A percentile compares a stretch with the other conserved stretches of the same genome.
phyloP scores from a whole-genome alignment of 2,797 vertebrate genomes.

The Iguana delicatissima region DNA sequence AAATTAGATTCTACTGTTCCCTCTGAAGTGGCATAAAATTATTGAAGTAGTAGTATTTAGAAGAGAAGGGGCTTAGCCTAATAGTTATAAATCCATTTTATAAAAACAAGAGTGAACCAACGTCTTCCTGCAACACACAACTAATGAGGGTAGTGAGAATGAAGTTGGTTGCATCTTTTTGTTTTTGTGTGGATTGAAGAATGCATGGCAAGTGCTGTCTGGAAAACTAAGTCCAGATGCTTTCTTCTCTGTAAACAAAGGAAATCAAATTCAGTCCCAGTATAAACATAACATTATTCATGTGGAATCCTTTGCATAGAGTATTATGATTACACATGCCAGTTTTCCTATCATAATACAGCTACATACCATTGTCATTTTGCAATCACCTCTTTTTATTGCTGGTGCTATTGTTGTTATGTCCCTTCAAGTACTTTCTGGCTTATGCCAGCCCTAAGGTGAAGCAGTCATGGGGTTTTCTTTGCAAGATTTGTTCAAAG shows the following conservation, averaged over 20 bases:
- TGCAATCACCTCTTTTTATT: neutral
- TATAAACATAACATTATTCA: conserved; percentile 24
- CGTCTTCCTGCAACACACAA: neutral
- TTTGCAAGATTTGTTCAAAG: too few species aligned
- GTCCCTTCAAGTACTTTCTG: too few species aligned
- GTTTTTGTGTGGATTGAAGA: neutral
- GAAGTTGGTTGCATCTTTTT: neutral
- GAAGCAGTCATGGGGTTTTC: too few species aligned
- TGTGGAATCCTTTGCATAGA: neutral
- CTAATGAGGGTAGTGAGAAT: too few species aligned
- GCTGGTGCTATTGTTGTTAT: too few species aligned
- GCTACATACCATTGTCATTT: neutral
- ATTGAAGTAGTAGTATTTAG: neutral
- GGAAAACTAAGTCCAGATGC: neutral
- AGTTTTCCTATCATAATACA: neutral
- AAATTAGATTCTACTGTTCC: neutral
- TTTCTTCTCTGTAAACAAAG: conserved; percentile 15
- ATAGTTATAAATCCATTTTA: neutral
- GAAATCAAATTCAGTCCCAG: neutral
- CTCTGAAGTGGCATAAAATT: neutral
- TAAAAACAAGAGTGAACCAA: neutral
- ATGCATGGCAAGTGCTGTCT: neutral
- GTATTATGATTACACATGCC: neutral
- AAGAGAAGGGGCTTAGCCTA: neutral
- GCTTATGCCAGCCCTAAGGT: too few species aligned